Conservation (phyloP, 2,797 vertebrate genomes). For the Coendou prehensilis region DNA sequence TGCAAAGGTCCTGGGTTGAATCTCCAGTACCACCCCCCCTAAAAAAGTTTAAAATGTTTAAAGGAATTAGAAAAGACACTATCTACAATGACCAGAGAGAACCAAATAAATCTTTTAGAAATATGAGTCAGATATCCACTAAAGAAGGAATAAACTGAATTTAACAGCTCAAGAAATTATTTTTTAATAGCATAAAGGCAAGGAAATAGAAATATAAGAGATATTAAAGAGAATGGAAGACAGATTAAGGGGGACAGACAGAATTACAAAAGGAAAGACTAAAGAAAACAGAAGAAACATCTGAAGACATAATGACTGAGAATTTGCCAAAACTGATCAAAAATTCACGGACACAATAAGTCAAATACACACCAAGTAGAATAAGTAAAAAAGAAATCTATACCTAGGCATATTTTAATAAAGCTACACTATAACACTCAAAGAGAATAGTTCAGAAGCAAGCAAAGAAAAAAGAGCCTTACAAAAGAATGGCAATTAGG, state of each 20-base stretch:
- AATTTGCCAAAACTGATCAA: neutral
- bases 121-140: neutral
- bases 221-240: neutral
- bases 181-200: neutral
- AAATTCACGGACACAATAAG: neutral
- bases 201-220: neutral
- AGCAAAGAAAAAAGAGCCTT: neutral
- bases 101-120: neutral
- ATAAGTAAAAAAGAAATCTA: slow-evolving; percentile 27
- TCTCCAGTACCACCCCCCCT: neutral
- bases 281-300: neutral
- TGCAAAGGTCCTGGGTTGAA: neutral
- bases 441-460: neutral
- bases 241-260: neutral
- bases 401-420: neutral
- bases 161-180: neutral
- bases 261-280: neutral
- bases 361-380: neutral
- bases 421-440: neutral
- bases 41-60: neutral
- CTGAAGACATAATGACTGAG: neutral
- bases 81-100: neutral
- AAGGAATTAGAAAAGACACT: neutral
- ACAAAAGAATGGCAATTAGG: neutral
- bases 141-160: neutral